Base-by-base conservation (phyloP, 1,140 invertebrate genomes). In the Cyphomyrmex costatus region DNA sequence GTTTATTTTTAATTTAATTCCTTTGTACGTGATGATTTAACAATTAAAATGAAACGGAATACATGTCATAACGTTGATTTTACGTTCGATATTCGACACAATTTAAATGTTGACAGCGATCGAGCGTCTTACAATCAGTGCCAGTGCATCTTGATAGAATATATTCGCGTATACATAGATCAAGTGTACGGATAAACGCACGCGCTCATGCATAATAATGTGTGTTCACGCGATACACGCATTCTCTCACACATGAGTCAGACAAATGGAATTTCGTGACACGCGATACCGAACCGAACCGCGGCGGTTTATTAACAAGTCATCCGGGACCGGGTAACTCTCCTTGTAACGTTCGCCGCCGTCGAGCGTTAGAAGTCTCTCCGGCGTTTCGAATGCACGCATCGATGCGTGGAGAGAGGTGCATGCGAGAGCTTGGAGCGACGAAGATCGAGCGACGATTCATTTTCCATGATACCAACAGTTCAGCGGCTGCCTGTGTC, bases 291-390 rank as follows among this genome's bases (percentile, higher is more conserved):
- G 56, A 60, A 21, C 71, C 68, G 21, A 56, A 68, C 77, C 80
- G 49, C 65, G 74, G 89, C 88, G 82, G 88, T 90, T 90, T 90
- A 89, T 90, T 90, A 90, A 90, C 89, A 49, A 68, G 65, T 68
- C 65, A 80, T 51, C 77, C 77, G 85, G 79, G 88, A 58, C 53
- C 79, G 36, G 70, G 56, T 76, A 87, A 79, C 80, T 87, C 88
- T 71, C 61, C 78, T 70, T 56, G 65, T 49, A 65, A 78, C 46
- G n/a, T n/a, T 21, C 60, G 60, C 60, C 76, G 84, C 74, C 86
- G 63, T 14, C 79, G 73, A 36, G 84, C 84, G 80, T 89, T 89
- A 90, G 89, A 90, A 87, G 89, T 90, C 74, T 68, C 42, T 71
- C 60, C 53, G 77, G 65, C 78, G 84, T 89, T 73, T 86, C 77